Percentiles rank a stretch among this genome's conserved stretches.
phyloP scores from a whole-genome alignment of 1,140 invertebrate species.

The Asbolus verrucosus region DNA sequence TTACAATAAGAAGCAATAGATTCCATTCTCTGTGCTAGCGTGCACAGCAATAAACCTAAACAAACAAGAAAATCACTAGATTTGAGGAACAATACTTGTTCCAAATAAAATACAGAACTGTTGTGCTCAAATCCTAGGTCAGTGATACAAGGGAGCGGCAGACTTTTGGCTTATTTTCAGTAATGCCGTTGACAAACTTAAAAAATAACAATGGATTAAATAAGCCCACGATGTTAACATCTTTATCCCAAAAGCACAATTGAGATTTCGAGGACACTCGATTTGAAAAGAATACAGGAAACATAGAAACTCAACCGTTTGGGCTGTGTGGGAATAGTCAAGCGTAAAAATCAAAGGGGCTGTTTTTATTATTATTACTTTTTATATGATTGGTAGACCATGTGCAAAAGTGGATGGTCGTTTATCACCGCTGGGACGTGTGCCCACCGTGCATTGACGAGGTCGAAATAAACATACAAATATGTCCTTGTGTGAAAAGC shows the following conservation, averaged over 20 bases:
- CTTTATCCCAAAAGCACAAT: too few species aligned
- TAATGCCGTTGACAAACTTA: conserved; percentile 14
- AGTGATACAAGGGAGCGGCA: neutral
- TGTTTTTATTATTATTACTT: conserved; percentile 7
- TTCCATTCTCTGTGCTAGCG: conserved; percentile 14
- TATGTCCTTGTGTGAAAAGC: neutral
- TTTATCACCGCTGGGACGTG: neutral
- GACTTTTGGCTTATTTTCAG: conserved; percentile 21
- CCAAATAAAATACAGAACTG: too few species aligned
- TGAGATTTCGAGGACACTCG: conserved; percentile 20
- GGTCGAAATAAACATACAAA: conserved; percentile 3
- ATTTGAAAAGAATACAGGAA: conserved; percentile 22
- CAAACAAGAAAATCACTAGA: conserved; percentile 11
- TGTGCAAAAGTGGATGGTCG: conserved; percentile 16
- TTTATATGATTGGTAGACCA: conserved; percentile 1
- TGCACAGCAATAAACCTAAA: conserved; percentile 19
- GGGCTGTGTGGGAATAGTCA: neutral
- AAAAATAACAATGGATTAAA: conserved; percentile 27
- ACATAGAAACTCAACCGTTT: conserved; percentile 32
- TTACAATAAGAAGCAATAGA: conserved; percentile 10
- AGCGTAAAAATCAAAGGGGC: conserved; percentile 19
- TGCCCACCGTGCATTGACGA: neutral
- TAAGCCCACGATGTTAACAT: too few species aligned
- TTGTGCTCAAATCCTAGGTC: neutral
- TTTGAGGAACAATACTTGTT: neutral